These are phyloP conservation scores for Trididemnum miniatum DNA, from an alignment of 23 tunicate genomes.

Conservation along the genomic window DNA sequence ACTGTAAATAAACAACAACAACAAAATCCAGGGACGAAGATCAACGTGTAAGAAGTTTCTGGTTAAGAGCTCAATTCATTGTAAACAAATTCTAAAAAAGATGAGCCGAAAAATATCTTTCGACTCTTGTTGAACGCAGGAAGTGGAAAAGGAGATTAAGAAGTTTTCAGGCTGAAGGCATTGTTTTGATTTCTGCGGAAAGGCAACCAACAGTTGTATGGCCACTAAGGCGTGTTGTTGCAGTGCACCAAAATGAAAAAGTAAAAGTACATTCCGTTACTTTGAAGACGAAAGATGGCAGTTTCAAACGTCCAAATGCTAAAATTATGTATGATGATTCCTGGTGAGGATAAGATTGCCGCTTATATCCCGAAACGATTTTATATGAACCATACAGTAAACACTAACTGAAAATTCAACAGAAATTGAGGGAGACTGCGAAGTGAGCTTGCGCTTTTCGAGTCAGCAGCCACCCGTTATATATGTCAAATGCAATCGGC, in stretches of 20 bases:
- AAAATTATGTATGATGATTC: background rate
- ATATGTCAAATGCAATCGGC: no score
- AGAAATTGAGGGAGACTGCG: no score
- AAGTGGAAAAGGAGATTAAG: conserved; percentile 22
- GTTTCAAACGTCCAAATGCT: conserved; percentile 18
- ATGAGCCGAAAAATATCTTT: conserved; percentile 24
- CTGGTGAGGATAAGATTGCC: background rate
- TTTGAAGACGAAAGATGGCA: conserved; percentile 10
- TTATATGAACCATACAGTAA: no score
- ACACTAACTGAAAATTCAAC: no score
- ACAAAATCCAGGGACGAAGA: background rate
- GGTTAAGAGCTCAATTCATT: conserved; percentile 25
- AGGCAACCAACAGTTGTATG: conserved; percentile 15
- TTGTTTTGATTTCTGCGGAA: conserved; percentile 17
- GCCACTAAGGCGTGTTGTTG: conserved; percentile 20
- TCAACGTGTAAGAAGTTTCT: background rate
- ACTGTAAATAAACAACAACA: no score
- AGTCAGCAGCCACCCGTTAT: no score
- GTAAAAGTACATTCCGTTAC: conserved; percentile 33
- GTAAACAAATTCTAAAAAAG: conserved; percentile 37
- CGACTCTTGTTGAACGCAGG: conserved; percentile 20
- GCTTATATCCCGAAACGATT: background rate
- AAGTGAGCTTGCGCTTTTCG: no score
- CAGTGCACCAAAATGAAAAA: background rate
- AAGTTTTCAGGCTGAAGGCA: conserved; percentile 19